Conservation (phyloP, 2,797 vertebrate species). For the Brachymystax lenok region DNA sequence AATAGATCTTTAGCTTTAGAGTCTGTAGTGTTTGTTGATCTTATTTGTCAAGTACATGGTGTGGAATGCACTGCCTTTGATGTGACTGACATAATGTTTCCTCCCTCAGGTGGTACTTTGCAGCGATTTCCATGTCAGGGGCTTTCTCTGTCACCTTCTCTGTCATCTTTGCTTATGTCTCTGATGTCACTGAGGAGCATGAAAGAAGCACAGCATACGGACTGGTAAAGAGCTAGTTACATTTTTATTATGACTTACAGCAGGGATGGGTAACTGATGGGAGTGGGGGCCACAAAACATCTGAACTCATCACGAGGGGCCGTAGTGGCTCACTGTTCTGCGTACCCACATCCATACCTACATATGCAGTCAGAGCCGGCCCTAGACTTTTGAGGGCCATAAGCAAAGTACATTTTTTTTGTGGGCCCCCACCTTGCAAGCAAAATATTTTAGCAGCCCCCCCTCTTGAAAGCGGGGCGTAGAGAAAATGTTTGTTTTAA, state of each 20-base stretch:
- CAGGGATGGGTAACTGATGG: no score
- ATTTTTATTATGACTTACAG: not conserved
- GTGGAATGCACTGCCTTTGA: not conserved
- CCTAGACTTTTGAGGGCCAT: no score
- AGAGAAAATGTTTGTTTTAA: no score
- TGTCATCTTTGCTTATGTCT: constrained; percentile 95
- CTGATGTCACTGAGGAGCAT: constrained; percentile 88
- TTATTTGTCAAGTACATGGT: not conserved
- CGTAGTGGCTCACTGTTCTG: no score
- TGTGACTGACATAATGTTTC: not conserved
- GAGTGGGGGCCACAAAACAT: no score
- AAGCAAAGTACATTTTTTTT: no score
- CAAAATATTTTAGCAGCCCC: no score
- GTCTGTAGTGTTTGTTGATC: not conserved
- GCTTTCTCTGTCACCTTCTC: constrained; percentile 96
- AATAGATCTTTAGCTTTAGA: not conserved
- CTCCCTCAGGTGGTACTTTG: constrained; percentile 92
- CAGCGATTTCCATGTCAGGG: constrained; percentile 93
- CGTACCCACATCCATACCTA: no score
- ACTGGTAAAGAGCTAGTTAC: constrained; percentile 70
- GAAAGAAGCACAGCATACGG: constrained; percentile 93
- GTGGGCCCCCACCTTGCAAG: no score
- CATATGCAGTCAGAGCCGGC: no score
- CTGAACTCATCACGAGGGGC: no score
- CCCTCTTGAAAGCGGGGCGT: no score